phyloP scores from a whole-genome alignment of 2,113 vertebrate genomes.

The Gymnogyps californianus region DNA sequence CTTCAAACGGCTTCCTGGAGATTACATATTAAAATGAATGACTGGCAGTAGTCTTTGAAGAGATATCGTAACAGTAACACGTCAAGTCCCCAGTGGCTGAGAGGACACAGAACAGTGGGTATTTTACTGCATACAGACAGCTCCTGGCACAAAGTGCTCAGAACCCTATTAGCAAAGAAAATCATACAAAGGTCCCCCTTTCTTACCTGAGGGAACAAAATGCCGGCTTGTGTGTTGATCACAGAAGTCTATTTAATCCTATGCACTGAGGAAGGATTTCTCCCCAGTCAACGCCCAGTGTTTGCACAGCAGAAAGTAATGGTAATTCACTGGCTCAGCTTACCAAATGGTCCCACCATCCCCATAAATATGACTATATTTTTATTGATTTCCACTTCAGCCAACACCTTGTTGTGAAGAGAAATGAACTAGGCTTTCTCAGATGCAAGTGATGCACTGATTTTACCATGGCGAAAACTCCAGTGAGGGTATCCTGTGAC shows the following conservation, averaged over 20 bases:
- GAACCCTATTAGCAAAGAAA: not conserved
- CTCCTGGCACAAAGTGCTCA: not conserved
- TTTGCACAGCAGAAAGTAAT: not conserved
- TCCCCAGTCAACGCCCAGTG: not conserved
- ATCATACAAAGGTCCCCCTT: not conserved
- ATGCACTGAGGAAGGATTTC: not conserved
- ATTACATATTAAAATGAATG: constrained; percentile 57
- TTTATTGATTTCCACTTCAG: not conserved
- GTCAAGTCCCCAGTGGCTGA: not conserved
- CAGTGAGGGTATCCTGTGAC: not conserved
- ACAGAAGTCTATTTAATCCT: not conserved
- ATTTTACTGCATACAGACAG: not conserved
- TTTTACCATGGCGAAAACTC: not conserved
- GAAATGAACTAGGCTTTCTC: not conserved
- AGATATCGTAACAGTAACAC: not conserved
- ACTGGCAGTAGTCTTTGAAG: constrained; percentile 45
- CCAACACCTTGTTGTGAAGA: not conserved
- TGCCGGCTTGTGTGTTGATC: not conserved
- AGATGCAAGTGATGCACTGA: not conserved
- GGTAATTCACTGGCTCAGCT: not conserved
- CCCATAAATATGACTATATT: not conserved
- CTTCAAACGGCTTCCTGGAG: constrained; percentile 50
- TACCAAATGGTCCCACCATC: not conserved
- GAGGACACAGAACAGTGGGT: not conserved
- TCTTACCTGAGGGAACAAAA: not conserved